phyloP scores from a whole-genome alignment of 2,888 invertebrate species.

The Trichogramma evanescens region DNA sequence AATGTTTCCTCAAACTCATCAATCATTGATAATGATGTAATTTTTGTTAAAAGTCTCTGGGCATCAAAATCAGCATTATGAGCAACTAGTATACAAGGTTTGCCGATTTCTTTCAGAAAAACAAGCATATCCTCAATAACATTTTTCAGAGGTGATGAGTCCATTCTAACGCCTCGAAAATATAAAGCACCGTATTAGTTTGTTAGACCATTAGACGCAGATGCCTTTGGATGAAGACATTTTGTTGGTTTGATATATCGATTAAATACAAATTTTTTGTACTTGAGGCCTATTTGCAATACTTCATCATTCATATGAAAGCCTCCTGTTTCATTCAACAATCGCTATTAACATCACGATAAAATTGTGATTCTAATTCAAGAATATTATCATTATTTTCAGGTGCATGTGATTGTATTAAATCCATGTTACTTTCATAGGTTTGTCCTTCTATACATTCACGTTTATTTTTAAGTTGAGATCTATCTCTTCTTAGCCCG shows the following conservation, averaged over 20 bases:
- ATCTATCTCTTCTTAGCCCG: constrained; percentile 10
- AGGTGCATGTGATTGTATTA: neutral
- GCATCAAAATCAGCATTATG: constrained; percentile 17
- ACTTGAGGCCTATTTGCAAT: constrained; percentile 19
- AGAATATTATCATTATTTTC: neutral
- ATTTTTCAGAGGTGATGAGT: neutral
- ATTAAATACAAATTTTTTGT: constrained; percentile 15
- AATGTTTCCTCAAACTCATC: constrained; percentile 10
- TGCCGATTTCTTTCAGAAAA: neutral
- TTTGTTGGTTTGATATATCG: constrained; percentile 17
- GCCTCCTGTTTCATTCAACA: constrained; percentile 16
- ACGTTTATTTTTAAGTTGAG: constrained; percentile 17
- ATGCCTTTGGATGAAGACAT: constrained; percentile 15
- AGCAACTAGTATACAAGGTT: constrained; percentile 14
- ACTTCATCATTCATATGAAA: constrained; percentile 20
- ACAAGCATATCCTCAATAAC: neutral
- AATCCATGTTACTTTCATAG: constrained; percentile 18
- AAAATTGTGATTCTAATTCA: neutral
- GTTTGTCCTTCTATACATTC: constrained; percentile 15
- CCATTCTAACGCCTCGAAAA: neutral
- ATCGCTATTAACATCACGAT: constrained; percentile 2
- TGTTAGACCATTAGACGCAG: constrained; percentile 12
- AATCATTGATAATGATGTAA: constrained; percentile 14
- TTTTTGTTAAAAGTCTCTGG: constrained; percentile 4
- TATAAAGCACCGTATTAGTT: neutral